Base-by-base conservation (phyloP, 2,797 vertebrate species). In the Rhinogobio ventralis region DNA sequence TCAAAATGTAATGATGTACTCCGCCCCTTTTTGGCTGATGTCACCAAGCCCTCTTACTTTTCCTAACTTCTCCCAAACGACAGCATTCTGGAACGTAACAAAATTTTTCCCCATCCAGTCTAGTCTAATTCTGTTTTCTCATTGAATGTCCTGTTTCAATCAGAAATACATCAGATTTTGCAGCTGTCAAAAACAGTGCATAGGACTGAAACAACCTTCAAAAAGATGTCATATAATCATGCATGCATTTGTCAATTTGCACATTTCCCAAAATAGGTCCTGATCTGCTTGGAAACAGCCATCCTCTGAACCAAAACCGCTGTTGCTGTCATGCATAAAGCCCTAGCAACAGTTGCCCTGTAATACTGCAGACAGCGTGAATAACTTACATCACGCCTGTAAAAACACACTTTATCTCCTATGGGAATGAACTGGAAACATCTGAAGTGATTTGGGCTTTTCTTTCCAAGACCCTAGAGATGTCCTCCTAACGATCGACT, bases 341-440 rank as follows among this genome's bases (percentile, higher is more conserved):
- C 73, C 62, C 19, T 77, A 77, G 74, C 74, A 84, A 84, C 82
- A 45, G 73, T 69, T 28, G 4, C 20, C 46, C 2, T 69, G 20
- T 13, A 53, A 77, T 1, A 30, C 42, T 28, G 30, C 60, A 76
- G 72, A 60, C 64, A 77, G 30, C 46, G 62, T 77, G 74, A 84
- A 78, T 67, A 42, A 57, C 55, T 19, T 25, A 39, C 57, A 17
- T 66, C 71, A 51, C 71, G 10, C 42, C 60, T n/a, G 49, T 68
- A 64, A 74, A 73, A 82, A 74, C 69, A 80, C 77, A 67, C 72
- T 76, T 76, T 76, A 85, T 78, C 79, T 77, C 67, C 19, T 23
- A 42, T 76, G 74, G 74, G 72, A 82, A 72, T 78, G 15, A 46
- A 71, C 79, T 39, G 55, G 45, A 82, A 86, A 36, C 74, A 73